Conservation (phyloP, 2,888 invertebrate species). For the Miltochrista miniata region DNA sequence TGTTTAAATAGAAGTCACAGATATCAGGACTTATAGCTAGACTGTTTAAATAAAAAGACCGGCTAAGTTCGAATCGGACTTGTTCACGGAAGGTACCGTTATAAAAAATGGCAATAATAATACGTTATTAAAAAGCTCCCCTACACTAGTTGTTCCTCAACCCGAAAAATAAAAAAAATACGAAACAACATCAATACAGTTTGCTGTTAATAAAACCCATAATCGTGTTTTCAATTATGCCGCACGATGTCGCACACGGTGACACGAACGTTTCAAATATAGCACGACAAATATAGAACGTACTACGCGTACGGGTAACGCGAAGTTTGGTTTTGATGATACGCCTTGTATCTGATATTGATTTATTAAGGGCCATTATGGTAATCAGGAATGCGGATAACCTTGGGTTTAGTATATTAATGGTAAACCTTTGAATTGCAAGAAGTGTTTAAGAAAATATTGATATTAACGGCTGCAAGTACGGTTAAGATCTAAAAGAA, state of each 20-base stretch:
- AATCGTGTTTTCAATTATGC: constrained; percentile 37
- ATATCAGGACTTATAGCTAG: no score
- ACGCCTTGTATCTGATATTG: constrained; percentile 29
- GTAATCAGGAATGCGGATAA: background rate
- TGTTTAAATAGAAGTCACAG: no score
- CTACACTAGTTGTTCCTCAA: no score
- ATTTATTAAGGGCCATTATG: constrained; percentile 24
- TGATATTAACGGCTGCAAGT: background rate
- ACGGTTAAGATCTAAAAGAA: no score
- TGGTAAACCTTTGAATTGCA: background rate
- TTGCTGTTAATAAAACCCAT: constrained; percentile 43
- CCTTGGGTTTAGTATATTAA: background rate
- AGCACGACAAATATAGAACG: constrained; percentile 68
- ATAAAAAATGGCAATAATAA: no score
- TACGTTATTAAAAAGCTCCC: no score
- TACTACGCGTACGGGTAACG: constrained; percentile 52
- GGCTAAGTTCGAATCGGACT: no score
- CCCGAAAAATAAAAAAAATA: no score
- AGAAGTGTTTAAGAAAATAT: background rate
- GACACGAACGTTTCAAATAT: constrained; percentile 72
- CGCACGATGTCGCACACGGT: constrained; percentile 69
- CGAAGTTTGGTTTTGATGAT: constrained; percentile 35
- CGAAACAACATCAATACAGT: no score
- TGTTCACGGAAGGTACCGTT: no score
- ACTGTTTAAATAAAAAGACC: no score